These are phyloP conservation scores for Lampropteryx suffumata DNA, from an alignment of 2,888 invertebrate species.

Conservation along the genomic window DNA sequence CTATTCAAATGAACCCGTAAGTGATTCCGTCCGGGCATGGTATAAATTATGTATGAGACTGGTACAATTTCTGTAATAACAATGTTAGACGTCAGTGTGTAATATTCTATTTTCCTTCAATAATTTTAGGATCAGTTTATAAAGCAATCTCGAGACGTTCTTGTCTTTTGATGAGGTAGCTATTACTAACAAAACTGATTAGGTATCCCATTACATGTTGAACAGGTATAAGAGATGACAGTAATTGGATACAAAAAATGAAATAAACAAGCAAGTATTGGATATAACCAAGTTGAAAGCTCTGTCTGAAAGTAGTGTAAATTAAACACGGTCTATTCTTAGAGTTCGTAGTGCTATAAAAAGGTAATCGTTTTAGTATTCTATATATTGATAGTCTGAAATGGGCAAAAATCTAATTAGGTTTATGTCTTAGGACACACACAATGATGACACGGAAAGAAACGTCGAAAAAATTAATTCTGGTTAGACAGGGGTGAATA, in stretches of 20 bases:
- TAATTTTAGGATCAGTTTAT: conserved; percentile 15
- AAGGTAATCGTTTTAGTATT: neutral
- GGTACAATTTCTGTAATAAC: conserved; percentile 24
- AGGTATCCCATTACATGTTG: too few species aligned
- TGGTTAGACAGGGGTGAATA: conserved; percentile 25
- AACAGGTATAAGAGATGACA: too few species aligned
- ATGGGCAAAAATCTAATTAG: too few species aligned
- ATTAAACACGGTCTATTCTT: too few species aligned
- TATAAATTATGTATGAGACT: conserved; percentile 30
- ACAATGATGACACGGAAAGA: conserved; percentile 6
- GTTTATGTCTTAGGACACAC: conserved; percentile 3
- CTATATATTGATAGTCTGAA: too few species aligned
- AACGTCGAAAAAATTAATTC: conserved; percentile 21
- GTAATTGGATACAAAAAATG: too few species aligned
- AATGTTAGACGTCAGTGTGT: conserved; percentile 16
- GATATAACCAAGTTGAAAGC: too few species aligned
- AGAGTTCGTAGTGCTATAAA: neutral
- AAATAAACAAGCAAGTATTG: too few species aligned
- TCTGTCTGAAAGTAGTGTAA: too few species aligned
- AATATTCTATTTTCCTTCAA: neutral
- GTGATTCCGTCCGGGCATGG: conserved; percentile 34
- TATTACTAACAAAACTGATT: too few species aligned
- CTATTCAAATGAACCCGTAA: conserved; percentile 45
- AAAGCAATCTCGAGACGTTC: conserved; percentile 7
- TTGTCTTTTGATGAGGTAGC: too few species aligned